Evolutionary conservation across 2,797 vertebrate genomes (phyloP).

Genomic region (Anas acuta): DNA sequence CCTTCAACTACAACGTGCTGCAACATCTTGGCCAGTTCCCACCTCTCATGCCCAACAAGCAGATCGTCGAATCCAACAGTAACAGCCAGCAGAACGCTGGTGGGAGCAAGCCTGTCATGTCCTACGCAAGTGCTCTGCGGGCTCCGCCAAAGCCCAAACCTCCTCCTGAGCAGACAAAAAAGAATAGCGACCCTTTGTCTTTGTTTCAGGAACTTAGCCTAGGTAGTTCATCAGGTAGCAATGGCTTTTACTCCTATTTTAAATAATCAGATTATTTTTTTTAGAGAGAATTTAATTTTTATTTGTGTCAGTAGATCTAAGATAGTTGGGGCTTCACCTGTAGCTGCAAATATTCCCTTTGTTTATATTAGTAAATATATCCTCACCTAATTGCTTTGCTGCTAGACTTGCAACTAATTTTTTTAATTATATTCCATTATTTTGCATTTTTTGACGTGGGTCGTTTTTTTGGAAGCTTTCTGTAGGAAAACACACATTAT

Average conservation of each 20-base stretch:
- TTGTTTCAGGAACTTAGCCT: conserved; percentile 98
- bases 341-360: conserved; percentile 79
- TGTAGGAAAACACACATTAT: conserved; percentile 78
- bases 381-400: conserved; percentile 84
- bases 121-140: conserved; percentile 95
- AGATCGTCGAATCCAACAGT: conserved; percentile 85
- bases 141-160: conserved; percentile 96
- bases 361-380: conserved; percentile 79
- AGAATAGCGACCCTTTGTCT: conserved; percentile 97
- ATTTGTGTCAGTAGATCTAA: conserved; percentile 79
- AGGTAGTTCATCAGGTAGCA: conserved; percentile 98
- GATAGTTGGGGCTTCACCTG: conserved; percentile 77
- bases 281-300: conserved; percentile 79
- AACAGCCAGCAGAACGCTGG: conserved; percentile 80
- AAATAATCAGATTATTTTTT: conserved; percentile 88
- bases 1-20: conserved; percentile 87
- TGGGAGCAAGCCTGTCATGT: conserved; percentile 91
- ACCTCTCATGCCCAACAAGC: conserved; percentile 94
- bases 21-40: conserved; percentile 98
- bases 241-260: conserved; percentile 99
- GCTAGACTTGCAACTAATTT: conserved; percentile 84
- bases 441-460: conserved; percentile 80
- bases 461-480: conserved; percentile 81
- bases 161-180: conserved; percentile 95
- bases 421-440: conserved; percentile 81